A percentile compares a stretch with the other conserved stretches of the same genome.
phyloP scores from a whole-genome alignment of 2,797 vertebrate species.

The Rhinoraja longicauda region DNA sequence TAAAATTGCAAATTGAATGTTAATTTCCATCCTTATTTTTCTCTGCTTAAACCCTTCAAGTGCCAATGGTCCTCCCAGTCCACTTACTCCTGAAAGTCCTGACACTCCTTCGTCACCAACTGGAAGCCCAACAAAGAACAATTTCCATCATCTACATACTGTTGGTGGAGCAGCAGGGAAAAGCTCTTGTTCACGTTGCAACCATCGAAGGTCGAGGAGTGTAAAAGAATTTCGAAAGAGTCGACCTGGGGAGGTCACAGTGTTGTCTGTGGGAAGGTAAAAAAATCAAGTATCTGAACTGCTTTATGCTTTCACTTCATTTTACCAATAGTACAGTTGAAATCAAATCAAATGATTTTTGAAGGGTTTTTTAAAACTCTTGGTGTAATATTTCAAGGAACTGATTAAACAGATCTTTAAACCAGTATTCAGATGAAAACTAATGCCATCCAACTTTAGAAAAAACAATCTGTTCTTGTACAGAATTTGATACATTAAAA shows the following conservation, averaged over 20 bases:
- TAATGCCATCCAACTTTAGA: not conserved
- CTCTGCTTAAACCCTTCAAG: slow-evolving; percentile 52
- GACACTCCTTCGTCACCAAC: slow-evolving; percentile 61
- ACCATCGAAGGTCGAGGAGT: slow-evolving; percentile 84
- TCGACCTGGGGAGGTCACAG: slow-evolving; percentile 76
- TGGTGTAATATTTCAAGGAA: not conserved
- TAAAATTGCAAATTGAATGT: not conserved
- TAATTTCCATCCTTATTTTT: not conserved
- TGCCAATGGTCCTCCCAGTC: slow-evolving; percentile 62
- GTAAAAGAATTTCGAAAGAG: slow-evolving; percentile 61
- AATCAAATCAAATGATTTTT: not conserved
- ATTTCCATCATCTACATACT: slow-evolving; percentile 83
- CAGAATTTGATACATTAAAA: not conserved
- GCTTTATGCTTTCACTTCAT: slow-evolving; percentile 7
- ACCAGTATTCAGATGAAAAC: not conserved
- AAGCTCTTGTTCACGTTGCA: slow-evolving; percentile 81
- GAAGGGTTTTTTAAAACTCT: not conserved
- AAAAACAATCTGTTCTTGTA: not conserved
- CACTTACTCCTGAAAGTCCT: slow-evolving; percentile 60
- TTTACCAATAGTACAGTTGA: not conserved
- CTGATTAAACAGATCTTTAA: not conserved
- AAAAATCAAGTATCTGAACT: not conserved
- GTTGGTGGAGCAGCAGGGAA: slow-evolving; percentile 72
- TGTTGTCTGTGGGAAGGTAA: slow-evolving; percentile 88
- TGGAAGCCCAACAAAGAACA: slow-evolving; percentile 66